Evolutionary conservation across 2,888 invertebrate species (phyloP), one percentile per base, ranked within the genome.

Genomic region (Cerastis leucographa): DNA sequence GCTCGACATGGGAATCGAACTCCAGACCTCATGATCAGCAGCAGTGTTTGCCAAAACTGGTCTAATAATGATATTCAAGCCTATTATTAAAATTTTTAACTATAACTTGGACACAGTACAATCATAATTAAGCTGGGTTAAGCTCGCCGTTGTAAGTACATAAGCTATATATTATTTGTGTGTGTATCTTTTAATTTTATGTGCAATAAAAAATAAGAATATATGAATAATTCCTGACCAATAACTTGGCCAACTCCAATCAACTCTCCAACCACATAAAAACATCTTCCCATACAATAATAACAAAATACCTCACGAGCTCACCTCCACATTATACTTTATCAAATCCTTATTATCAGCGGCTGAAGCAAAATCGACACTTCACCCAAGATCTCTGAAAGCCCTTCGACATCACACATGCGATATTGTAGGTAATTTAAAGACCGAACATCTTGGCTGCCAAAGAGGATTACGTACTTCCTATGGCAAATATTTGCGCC

Each of bases 381-480:
- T 85, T 85, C 69, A 71, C 74, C 56, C 67, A 59, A 76, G 69
- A 77, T 81, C 69, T 76, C 61, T 51, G 69, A 76, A 79, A 85
- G 69, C 81, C 69, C 61, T 56, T 71, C 71, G 59, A 82, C 84
- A 76, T 76, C 76, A 74, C 69, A 76, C 74, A 73, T 69, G 46
- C 78, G 70, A 85, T 85, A 85, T 81, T 76, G 85, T 80, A 77
- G 73, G 88, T 85, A 83, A 84, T 88, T 85, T 83, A 78, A 82
- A 84, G 83, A 87, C 84, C 77, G 65, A 74, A 72, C 70, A 83
- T 79, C 76, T 82, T 85, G 84, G 78, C 73, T 71, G 74, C 80
- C 80, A 81, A 85, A 87, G 86, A 81, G 84, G 85, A 89, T 89
- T 87, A 87, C 65, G 76, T 74, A 85, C 85, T 84, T 82, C 71